Conservation (phyloP, 1,140 invertebrate genomes). For the Diprion similis region DNA sequence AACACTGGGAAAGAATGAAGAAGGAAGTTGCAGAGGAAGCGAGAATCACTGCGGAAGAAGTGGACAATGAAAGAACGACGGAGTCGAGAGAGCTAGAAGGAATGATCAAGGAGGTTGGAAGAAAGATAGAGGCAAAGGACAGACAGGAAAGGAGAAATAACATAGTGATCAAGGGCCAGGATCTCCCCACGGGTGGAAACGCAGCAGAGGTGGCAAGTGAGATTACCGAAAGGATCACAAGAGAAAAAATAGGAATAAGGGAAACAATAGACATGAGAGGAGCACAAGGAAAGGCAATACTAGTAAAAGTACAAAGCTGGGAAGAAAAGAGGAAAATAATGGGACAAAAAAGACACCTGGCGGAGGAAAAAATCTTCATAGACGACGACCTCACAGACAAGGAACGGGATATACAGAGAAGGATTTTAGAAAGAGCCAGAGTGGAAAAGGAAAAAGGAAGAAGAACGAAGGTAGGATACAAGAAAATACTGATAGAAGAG, state of each 20-base stretch:
- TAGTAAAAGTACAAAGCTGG: not conserved
- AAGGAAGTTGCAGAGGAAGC: not conserved
- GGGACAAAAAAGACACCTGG: not conserved
- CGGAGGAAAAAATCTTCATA: no score
- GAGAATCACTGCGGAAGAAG: not conserved
- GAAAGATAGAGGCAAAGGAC: not conserved
- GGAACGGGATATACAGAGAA: not conserved
- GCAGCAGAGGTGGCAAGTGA: not conserved
- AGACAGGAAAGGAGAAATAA: not conserved
- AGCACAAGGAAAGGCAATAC: not conserved
- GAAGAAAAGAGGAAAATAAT: not conserved
- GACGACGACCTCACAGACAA: not conserved
- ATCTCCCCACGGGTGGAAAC: not conserved
- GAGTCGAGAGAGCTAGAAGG: not conserved
- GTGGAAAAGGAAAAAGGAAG: not conserved
- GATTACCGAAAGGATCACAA: not conserved
- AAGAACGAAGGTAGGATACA: not conserved
- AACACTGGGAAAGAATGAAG: not conserved
- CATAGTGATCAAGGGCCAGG: not conserved
- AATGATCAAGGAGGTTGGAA: not conserved
- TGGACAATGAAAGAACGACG: not conserved
- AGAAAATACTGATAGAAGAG: not conserved
- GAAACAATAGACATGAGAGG: no score
- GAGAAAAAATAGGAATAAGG: not conserved
- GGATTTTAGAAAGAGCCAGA: not conserved